Base-by-base conservation (phyloP, 2,113 vertebrate genomes). In the Nothocercus julius region DNA sequence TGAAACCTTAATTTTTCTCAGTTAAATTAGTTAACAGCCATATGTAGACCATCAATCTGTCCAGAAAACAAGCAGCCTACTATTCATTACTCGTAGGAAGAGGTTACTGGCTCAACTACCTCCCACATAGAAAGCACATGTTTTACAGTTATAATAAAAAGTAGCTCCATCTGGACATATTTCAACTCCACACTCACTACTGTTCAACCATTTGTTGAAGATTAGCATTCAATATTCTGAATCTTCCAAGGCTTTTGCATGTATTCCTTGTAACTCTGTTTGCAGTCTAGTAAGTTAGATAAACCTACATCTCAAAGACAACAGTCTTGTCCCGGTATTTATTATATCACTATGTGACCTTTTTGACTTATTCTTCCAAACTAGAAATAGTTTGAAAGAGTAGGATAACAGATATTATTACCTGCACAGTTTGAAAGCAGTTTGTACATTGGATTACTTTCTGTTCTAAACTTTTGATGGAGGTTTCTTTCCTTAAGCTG, bases 91-190 rank as follows among this genome's bases (percentile, higher is more conserved):
- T 79, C 0, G 4, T 79, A 79, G 77, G 84, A 95, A 84, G 83
- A 92, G 47, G 81, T 85, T 88, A 81, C 72, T 51, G 77, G 83
- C 62, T 90, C 56, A 61, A 7, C 64, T 82, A 44, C 66, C 54
- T 92, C 86, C 81, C 81, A 92, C 28, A 0, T 66, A 67, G 21
- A 89, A 72, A 68, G 62, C 38, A 93, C 92, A 87, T 66, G 45
- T 61, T 94, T 93, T 74, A 90, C 47, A 90, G 34, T 78, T 69
- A 42, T 21, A 84, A 89, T 53, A 84, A 92, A 85, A 75, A 42
- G 47, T 38, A 89, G 53, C 74, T 95, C 89, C 86, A 87, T 84
- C 92, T 89, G 83, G 86, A 61, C 78, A 90, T 42, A 42, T 81
- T 92, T 59, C 27, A 78, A 51, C 64, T 83, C 62, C 0, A 17